Percentiles rank a stretch among this genome's conserved stretches.
Evolutionary conservation across 2,797 vertebrate species (phyloP).

Genomic region (Phrynocephalus vlangalii): DNA sequence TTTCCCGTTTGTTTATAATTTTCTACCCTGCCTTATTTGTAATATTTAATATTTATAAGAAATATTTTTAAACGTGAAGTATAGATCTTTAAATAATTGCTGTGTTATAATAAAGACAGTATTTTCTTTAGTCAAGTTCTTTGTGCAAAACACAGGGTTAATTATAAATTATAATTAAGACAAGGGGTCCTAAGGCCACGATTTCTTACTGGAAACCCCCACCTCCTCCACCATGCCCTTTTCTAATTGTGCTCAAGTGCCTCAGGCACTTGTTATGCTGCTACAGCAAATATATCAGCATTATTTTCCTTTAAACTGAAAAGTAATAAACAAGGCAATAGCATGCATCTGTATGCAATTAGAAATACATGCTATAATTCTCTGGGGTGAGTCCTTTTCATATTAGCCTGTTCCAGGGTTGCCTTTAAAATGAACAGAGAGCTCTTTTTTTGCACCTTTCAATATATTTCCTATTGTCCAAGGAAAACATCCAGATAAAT

Average conservation of each 20-base stretch:
- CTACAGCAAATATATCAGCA: slow-evolving; percentile 84
- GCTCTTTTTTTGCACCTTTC: slow-evolving; percentile 70
- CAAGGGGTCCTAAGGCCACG: slow-evolving; percentile 74
- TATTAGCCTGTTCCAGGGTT: slow-evolving; percentile 59
- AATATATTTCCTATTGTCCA: slow-evolving; percentile 66
- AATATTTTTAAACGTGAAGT: slow-evolving; percentile 68
- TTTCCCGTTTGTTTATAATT: slow-evolving; percentile 1
- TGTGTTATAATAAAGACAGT: slow-evolving; percentile 60
- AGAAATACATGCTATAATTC: slow-evolving; percentile 59
- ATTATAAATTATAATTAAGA: slow-evolving; percentile 81
- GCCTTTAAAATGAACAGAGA: slow-evolving; percentile 62
- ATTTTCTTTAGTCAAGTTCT: slow-evolving; percentile 63
- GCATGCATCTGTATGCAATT: slow-evolving; percentile 68
- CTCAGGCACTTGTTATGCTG: slow-evolving; percentile 78
- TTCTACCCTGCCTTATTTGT: slow-evolving; percentile 57
- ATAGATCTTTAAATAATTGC: slow-evolving; percentile 52
- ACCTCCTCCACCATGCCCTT: slow-evolving; percentile 73
- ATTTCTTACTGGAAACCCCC: slow-evolving; percentile 74
- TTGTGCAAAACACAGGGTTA: slow-evolving; percentile 71
- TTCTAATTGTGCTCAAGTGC: slow-evolving; percentile 79
- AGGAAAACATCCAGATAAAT: slow-evolving; percentile 61
- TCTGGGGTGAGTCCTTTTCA: slow-evolving; percentile 68
- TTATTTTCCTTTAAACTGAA: slow-evolving; percentile 73
- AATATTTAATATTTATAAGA: slow-evolving; percentile 46
- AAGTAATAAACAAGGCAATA: slow-evolving; percentile 73